Evolutionary conservation across 2,113 vertebrate species (phyloP).

Genomic region (Onychorhynchus coronatus): DNA sequence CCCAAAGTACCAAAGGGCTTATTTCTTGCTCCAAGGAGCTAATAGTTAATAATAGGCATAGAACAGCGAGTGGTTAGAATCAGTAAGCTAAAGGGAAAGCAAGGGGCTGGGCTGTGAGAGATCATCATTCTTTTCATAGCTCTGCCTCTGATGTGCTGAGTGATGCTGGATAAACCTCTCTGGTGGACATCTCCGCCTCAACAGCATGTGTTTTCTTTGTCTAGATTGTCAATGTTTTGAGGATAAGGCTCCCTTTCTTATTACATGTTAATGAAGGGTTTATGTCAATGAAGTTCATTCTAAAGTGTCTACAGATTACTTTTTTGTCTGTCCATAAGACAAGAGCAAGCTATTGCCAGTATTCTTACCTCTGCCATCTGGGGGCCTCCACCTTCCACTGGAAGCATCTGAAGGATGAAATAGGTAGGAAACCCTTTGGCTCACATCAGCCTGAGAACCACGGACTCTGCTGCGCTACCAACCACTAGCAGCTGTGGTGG

Average conservation of each 20-base stretch:
- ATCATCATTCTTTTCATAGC: background rate
- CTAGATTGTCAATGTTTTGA: background rate
- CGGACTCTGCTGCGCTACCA: background rate
- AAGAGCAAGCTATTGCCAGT: background rate
- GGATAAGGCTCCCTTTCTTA: background rate
- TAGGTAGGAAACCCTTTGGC: background rate
- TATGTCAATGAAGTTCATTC: background rate
- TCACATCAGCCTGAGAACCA: background rate
- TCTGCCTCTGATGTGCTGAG: background rate
- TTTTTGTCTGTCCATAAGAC: background rate
- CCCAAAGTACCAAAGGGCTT: background rate
- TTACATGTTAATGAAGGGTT: background rate
- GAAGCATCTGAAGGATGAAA: background rate
- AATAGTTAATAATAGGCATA: background rate
- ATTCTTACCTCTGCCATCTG: background rate
- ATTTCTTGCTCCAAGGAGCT: background rate
- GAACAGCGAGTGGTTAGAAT: background rate
- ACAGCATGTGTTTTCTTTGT: background rate
- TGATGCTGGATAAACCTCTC: background rate
- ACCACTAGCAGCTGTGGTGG: fast-evolving
- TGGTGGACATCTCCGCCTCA: background rate
- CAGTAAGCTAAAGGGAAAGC: background rate
- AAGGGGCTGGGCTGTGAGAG: background rate
- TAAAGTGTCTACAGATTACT: background rate
- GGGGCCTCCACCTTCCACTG: background rate